These are phyloP conservation scores for Melanaphis sacchari DNA, from an alignment of 1,140 invertebrate genomes.

Conservation along the genomic window DNA sequence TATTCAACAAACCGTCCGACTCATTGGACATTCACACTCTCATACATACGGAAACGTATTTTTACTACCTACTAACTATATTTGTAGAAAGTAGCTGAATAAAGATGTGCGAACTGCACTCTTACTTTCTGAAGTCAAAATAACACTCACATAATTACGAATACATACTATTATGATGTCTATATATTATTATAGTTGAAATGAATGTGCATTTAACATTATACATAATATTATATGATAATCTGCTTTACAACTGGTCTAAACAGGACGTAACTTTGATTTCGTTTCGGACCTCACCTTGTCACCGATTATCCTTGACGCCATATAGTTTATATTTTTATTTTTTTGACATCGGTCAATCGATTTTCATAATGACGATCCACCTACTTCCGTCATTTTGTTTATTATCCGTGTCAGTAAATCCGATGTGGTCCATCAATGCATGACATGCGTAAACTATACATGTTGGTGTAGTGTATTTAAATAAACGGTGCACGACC, in stretches of 20 bases:
- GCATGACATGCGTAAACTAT: not conserved
- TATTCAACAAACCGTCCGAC: not conserved
- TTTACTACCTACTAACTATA: not conserved
- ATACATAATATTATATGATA: not conserved
- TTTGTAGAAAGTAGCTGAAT: slow-evolving; percentile 24
- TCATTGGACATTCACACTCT: slow-evolving; percentile 1
- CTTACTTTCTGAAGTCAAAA: slow-evolving; percentile 25
- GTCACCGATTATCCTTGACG: slow-evolving; percentile 44
- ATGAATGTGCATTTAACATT: not conserved
- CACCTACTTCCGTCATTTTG: slow-evolving; percentile 53
- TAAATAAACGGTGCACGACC: not conserved
- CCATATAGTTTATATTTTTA: not conserved
- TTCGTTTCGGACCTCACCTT: slow-evolving; percentile 24
- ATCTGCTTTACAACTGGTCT: slow-evolving; percentile 17
- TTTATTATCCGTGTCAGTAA: slow-evolving; percentile 21
- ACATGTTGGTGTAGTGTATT: not conserved
- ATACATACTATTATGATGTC: not conserved
- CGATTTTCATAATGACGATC: slow-evolving; percentile 40
- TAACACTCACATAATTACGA: not conserved
- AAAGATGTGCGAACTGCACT: slow-evolving; percentile 33
- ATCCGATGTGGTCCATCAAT: slow-evolving; percentile 37
- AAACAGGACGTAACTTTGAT: slow-evolving; percentile 9
- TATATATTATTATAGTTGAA: not conserved
- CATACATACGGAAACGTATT: not conserved
- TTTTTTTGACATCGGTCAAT: slow-evolving; percentile 39